Evolutionary conservation across 2,888 invertebrate genomes (phyloP), one percentile per base, ranked within the genome.

Genomic region (Leistus spinibarbis): DNA sequence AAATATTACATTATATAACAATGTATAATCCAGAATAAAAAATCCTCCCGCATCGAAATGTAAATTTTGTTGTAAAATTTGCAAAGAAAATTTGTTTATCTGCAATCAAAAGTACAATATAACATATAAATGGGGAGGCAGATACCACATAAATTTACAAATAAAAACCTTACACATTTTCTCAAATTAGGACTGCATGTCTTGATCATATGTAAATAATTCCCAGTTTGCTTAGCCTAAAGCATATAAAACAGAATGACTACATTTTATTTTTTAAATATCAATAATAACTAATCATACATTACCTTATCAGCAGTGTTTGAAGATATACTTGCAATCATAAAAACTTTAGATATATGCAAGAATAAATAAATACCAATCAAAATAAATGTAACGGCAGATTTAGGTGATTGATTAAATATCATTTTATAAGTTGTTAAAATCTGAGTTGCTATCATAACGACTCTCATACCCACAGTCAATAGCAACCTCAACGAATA

Each of bases 1-100:
- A 76, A 77, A 80, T 70, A 77, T 79, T 80, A 81, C 81, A 54
- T 79, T 77, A 72, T 79, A 78, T 40, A 81, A 76, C 19, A 81
- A 73, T 13, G 78, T 77, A 64, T 79, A 80, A 75, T 81, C 79
- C 63, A 81, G 64, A 9, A 69, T 57, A 67, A 81, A 79, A 65
- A 81, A 80, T 17, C 80, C 80, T 63, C 79, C 78, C 2, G 80
- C 80, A 2, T 79, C 79, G 70, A 80, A 81, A 9, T 77, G 73
- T 13, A 79, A 69, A 65, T 79, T 73, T 70, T 80, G 79, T 54
- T 81, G 81, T 13, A 80, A 72, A 23, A 81, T 76, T 79, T 80
- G 80, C 27, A 80, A 67, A 0, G 81, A 81, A 68, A 80, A 80
- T 66, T 77, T 78, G 67, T 79, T 77, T 10, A 80, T 77, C 81